Evolutionary conservation across 2,888 invertebrate genomes (phyloP), one percentile per base, ranked within the genome.

Genomic region (Prenolepis imparis): DNA sequence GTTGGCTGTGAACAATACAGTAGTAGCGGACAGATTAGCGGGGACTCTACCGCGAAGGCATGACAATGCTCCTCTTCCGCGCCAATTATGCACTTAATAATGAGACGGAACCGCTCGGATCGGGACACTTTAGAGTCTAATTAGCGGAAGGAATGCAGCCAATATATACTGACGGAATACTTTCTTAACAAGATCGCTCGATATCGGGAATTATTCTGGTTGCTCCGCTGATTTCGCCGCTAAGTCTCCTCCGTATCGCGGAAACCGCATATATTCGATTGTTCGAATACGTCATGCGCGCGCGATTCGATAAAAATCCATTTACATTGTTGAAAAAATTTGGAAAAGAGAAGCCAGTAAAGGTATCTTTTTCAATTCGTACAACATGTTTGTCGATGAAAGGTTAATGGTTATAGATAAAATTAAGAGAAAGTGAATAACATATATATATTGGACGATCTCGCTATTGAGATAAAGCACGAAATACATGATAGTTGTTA

Each of bases 121-220:
- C 89, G 86, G 82, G 91, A 90, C 89, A 89, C 90, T 92, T 87
- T 89, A 86, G 72, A 89, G 88, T 91, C 89, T 91, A 91, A 93
- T 93, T 93, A 92, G 89, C 80, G 89, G 86, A 86, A 89, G 88
- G 88, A 91, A 90, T 88, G 89, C 87, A 75, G 77, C 85, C 84
- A 82, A 44, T 83, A n/a, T n/a, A n/a, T n/a, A 81, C 8, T 52
- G 52, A 52, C 86, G 88, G 90, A 91, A 90, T 92, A 90, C 91
- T 93, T 92, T 91, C 90, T 90, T 91, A 92, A 93, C 92, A 89
- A 92, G 92, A 93, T 93, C 89, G 89, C 84, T 82, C 67, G 86
- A 85, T 87, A 90, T 90, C 87, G 90, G 82, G 80, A 88, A 91
- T 90, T 89, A 90, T 91, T 88, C 86, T 68, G 84, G 86, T 87